phyloP scores from a whole-genome alignment of 2,797 vertebrate genomes.

The Parauchenoglanis punctatus region DNA sequence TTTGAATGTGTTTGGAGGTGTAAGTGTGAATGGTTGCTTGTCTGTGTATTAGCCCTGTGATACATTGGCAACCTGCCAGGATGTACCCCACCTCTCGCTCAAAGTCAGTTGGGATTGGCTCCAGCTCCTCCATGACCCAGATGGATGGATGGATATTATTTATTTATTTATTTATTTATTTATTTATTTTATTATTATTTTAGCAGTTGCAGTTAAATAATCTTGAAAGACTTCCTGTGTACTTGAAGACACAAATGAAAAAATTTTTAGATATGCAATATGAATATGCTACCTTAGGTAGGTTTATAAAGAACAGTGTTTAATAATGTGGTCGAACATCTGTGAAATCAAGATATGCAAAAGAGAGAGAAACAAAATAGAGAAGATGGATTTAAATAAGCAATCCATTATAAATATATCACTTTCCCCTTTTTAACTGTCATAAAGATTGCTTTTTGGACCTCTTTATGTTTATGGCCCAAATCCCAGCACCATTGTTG shows the following conservation, averaged over 20 bases:
- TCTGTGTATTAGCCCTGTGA: too few relatives aligned
- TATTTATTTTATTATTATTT: neutral
- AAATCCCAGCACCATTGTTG: neutral
- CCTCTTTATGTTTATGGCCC: neutral
- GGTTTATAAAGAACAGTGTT: neutral
- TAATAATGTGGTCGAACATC: neutral
- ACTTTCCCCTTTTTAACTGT: neutral
- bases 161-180: neutral
- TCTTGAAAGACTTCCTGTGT: neutral
- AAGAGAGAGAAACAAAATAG: slow-evolving; percentile 4
- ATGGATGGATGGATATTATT: neutral
- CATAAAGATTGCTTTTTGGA: neutral
- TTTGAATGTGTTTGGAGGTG: too few relatives aligned
- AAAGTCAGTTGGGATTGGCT: too few relatives aligned
- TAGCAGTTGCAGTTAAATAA: neutral
- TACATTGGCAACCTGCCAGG: too few relatives aligned
- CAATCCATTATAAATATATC: neutral
- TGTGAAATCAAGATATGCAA: slow-evolving; percentile 19
- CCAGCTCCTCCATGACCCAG: too few relatives aligned
- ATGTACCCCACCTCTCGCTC: too few relatives aligned
- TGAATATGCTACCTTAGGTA: neutral
- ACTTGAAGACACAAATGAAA: neutral
- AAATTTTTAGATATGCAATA: neutral
- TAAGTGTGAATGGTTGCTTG: too few relatives aligned
- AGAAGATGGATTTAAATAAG: neutral